Conservation (phyloP, 2,797 vertebrate genomes). For the Champsocephalus esox region DNA sequence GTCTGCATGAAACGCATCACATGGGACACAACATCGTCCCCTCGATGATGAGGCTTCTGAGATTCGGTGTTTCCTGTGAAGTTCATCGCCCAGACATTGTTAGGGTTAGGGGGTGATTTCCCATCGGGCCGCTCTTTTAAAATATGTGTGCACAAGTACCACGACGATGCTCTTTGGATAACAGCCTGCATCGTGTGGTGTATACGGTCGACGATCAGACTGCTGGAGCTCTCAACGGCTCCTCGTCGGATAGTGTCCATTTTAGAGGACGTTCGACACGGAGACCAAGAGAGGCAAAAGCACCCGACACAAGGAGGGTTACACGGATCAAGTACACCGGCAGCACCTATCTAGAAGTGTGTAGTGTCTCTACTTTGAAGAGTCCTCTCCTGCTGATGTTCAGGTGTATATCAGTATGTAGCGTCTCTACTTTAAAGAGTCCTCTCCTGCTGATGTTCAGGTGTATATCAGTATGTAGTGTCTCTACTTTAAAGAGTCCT, state of each 20-base stretch:
- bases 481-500: too few relatives aligned
- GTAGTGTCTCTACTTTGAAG: too few relatives aligned
- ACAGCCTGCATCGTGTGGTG: constrained; percentile 56
- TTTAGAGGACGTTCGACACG: constrained; percentile 41
- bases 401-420: too few relatives aligned
- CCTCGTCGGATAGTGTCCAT: constrained; percentile 66
- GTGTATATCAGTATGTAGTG: too few relatives aligned
- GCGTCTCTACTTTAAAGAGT: too few relatives aligned
- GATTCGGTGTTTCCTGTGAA: constrained; percentile 28
- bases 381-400: too few relatives aligned
- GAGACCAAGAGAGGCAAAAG: constrained; percentile 39
- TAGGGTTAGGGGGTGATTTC: constrained; percentile 34
- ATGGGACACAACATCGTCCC: constrained; percentile 11
- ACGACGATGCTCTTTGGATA: constrained; percentile 52
- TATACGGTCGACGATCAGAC: constrained; percentile 54
- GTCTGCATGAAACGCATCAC: constrained; percentile 27
- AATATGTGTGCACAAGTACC: constrained; percentile 49
- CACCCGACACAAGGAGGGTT: constrained; percentile 5
- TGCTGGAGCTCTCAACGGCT: constrained; percentile 65
- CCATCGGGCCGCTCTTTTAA: constrained; percentile 40
- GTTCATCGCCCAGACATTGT: constrained; percentile 13
- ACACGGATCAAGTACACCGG: constrained; percentile 8
- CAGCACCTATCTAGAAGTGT: not conserved
- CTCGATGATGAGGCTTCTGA: not conserved
- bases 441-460: too few relatives aligned